Percentiles rank a stretch among this genome's conserved stretches.
phyloP scores from a whole-genome alignment of 2,888 invertebrate species.

The Acanthosepion lycidas region DNA sequence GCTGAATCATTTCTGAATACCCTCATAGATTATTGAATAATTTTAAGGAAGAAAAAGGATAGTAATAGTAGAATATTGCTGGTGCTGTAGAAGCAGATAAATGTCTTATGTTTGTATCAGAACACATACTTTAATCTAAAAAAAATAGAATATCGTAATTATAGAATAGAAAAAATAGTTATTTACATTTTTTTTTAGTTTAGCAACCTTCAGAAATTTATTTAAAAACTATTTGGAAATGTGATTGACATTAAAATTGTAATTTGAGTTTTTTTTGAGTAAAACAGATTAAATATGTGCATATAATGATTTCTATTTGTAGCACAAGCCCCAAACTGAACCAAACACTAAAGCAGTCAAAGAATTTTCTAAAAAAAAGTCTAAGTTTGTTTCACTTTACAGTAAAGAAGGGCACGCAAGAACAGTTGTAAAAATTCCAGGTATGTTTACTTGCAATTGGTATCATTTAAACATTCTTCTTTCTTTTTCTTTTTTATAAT shows the following conservation, averaged over 20 bases:
- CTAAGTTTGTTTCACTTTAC: slow-evolving; percentile 85
- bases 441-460: slow-evolving; percentile 54
- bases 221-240: background rate
- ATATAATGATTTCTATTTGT: background rate
- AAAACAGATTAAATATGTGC: background rate
- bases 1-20: too few relatives aligned
- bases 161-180: too few relatives aligned
- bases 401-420: slow-evolving; percentile 81
- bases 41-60: too few relatives aligned
- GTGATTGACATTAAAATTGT: background rate
- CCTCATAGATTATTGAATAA: too few relatives aligned
- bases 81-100: too few relatives aligned
- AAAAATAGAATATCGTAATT: too few relatives aligned
- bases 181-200: too few relatives aligned
- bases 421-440: slow-evolving; percentile 77
- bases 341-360: background rate
- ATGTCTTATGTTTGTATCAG: too few relatives aligned
- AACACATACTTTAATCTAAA: too few relatives aligned
- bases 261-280: background rate
- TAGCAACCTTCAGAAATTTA: background rate
- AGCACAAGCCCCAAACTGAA: background rate
- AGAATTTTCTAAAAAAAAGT: slow-evolving; percentile 72
- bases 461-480: too few relatives aligned
- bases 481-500: too few relatives aligned
- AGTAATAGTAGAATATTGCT: too few relatives aligned